Evolutionary conservation across 1,140 invertebrate species (phyloP).

Genomic region (Pogonognathellus flavescens): DNA sequence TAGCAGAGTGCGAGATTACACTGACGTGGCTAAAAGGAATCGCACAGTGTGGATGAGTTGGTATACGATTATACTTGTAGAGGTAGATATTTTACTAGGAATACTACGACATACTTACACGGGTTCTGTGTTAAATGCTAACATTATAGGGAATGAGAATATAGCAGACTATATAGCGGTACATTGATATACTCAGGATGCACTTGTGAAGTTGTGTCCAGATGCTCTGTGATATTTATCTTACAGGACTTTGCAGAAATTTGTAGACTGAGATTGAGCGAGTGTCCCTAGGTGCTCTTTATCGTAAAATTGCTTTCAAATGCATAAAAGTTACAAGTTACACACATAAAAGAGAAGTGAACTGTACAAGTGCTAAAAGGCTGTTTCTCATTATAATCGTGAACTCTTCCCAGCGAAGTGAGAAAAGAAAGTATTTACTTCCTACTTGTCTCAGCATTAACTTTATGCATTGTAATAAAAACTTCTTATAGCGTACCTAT

Average conservation of each 20-base stretch:
- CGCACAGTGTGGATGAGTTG: too few relatives aligned
- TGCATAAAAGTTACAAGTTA: slow-evolving; percentile 27
- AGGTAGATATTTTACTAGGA: background rate
- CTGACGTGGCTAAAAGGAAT: too few relatives aligned
- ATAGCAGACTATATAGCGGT: background rate
- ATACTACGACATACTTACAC: background rate
- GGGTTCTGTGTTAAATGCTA: background rate
- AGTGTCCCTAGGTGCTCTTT: slow-evolving; percentile 13
- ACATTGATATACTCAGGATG: background rate
- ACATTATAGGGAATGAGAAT: background rate
- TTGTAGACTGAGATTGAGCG: slow-evolving; percentile 12
- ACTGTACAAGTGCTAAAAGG: slow-evolving; percentile 12
- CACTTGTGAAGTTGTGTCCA: slow-evolving; percentile 1
- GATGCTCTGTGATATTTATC: slow-evolving; percentile 1
- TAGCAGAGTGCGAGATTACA: too few relatives aligned
- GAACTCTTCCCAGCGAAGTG: background rate
- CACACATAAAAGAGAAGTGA: slow-evolving; percentile 8
- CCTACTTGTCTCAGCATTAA: background rate
- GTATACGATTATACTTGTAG: too few relatives aligned
- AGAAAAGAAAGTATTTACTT: background rate
- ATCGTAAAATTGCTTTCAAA: slow-evolving; percentile 17
- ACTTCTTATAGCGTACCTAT: too few relatives aligned
- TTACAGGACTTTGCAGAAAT: background rate
- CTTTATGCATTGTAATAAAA: too few relatives aligned
- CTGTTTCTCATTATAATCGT: background rate